Evolutionary conservation across 2,797 vertebrate species (phyloP).

Genomic region (Eulemur rubriventer): DNA sequence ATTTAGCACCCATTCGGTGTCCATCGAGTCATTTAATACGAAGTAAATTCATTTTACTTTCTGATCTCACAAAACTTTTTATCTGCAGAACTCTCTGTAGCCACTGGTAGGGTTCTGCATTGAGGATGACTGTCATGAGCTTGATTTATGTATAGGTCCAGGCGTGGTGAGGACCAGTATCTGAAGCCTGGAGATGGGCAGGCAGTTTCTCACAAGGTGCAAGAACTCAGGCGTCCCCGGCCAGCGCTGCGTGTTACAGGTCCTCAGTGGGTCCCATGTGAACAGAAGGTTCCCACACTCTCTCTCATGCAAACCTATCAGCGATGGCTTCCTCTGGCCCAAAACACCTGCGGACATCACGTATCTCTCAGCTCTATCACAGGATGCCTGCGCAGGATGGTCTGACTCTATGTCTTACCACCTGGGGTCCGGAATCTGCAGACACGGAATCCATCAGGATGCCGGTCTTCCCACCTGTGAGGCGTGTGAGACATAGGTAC

Average conservation of each 20-base stretch:
- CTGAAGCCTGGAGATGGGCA: background rate
- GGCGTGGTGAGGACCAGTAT: background rate
- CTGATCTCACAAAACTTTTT: background rate
- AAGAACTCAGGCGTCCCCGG: background rate
- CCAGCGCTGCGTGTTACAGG: background rate
- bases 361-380: rapidly evolving
- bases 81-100: background rate
- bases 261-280: background rate
- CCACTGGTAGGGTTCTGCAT: background rate
- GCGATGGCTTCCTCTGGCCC: background rate
- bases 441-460: background rate
- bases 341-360: background rate
- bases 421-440: background rate
- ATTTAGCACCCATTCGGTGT: background rate
- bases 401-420: background rate
- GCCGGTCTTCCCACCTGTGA: background rate
- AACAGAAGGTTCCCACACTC: background rate
- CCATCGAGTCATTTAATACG: background rate
- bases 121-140: background rate
- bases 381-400: rapidly evolving
- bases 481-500: background rate
- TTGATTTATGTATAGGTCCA: background rate
- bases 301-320: background rate
- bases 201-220: background rate
- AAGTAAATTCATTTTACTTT: background rate